Evolutionary conservation across 2,888 invertebrate species (phyloP), one percentile per base, ranked within the genome.

Genomic region (Eristalis tenax): DNA sequence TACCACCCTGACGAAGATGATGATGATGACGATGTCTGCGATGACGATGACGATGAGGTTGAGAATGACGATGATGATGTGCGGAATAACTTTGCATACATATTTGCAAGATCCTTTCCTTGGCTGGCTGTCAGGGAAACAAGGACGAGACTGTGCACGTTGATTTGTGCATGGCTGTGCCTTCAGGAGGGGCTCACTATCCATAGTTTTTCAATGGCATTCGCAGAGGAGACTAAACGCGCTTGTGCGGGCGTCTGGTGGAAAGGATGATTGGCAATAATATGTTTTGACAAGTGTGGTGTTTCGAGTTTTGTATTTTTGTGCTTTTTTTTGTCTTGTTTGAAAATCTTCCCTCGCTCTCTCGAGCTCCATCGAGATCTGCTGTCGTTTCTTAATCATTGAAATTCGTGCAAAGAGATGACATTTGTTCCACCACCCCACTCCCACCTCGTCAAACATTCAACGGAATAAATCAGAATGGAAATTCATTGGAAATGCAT

Each of bases 211-310:
- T 57, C 66, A 57, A 71, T 43, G 71, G 59, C 59, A 79, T 59
- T 79, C 65, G 26, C 50, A 50, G 66, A 40, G 22, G n/a, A 35
- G 40, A 10, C 32, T 18, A 10, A 50, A 50, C 50, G 50, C 23
- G 23, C 11, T 8, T 38, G 10, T 18, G 15, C 23, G 18, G 23
- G 32, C 32, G 8, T 63, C 5, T 15, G 32, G 13, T 57, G 1
- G n/a, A 28, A 18, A n/a, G n/a, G 69, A 85, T 85, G 81, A 85
- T 85, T 85, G 85, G 69, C 77, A 73, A 85, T 85, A 81, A 85
- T 77, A 50, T 85, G 77, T 85, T 85, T 81, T 81, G 85, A 85
- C 81, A 85, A 40, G 63, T 85, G 69, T 50, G 73, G 71, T 63
- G 65, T 69, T 57, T 66, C 26, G 22, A 56, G 61, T 64, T 65